These are phyloP conservation scores for Sarcoramphus papa DNA, from an alignment of 2,797 vertebrate genomes.

Conservation along the genomic window DNA sequence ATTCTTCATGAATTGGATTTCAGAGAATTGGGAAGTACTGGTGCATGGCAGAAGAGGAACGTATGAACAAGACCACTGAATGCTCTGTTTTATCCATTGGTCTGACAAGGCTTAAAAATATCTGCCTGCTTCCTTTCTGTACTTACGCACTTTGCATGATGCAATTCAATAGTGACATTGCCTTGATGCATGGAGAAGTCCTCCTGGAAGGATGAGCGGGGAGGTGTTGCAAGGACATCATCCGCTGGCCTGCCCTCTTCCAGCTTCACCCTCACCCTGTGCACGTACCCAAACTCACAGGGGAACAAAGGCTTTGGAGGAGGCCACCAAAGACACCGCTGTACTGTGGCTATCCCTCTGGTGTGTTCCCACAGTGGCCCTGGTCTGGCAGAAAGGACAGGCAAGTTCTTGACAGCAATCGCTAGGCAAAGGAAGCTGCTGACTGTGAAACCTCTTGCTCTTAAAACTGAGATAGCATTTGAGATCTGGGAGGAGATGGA, in stretches of 20 bases:
- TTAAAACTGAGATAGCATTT: not conserved
- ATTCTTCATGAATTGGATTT: conserved; percentile 43
- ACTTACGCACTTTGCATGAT: not conserved
- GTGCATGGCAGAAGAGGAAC: conserved; percentile 31
- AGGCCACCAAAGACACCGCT: not conserved
- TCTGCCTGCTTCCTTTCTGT: not conserved
- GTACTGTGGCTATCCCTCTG: not conserved
- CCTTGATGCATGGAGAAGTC: not conserved
- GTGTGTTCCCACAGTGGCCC: not conserved
- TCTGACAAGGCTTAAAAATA: conserved; percentile 3
- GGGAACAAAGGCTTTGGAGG: not conserved
- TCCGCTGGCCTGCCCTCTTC: not conserved
- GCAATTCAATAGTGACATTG: not conserved
- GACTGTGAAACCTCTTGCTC: not conserved
- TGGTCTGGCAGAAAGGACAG: not conserved
- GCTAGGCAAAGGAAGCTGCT: not conserved
- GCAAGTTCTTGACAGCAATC: not conserved
- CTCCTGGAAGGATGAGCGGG: not conserved
- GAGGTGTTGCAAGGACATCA: not conserved
- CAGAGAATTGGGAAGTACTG: conserved; percentile 53
- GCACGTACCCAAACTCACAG: accelerated
- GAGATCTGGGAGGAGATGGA: not conserved
- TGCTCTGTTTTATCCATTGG: not conserved
- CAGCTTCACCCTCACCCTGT: accelerated
- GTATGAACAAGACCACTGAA: not conserved